Base-by-base conservation (phyloP, 2,797 vertebrate genomes). In the Trachurus trachurus region DNA sequence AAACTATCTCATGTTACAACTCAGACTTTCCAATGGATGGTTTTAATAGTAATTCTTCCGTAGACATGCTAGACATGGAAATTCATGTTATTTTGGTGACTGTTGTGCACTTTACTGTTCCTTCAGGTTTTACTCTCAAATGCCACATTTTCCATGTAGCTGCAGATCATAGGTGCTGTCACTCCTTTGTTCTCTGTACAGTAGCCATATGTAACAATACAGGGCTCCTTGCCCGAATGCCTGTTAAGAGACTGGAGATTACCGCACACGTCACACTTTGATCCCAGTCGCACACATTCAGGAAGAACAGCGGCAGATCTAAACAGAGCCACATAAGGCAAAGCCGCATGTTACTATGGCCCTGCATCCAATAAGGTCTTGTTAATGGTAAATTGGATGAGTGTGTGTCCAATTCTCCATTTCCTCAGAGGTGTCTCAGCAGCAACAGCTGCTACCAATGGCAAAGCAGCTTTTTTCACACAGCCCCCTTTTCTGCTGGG, bases 321-420 rank as follows among this genome's bases (percentile, higher is more conserved):
- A 81, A 89, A 87, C 84, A 82, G 83, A 89, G 87, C 84, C 88
- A 77, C 91, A 92, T 91, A 88, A 90, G 90, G 92, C 91, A 89
- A 87, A 87, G 84, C 87, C 70, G 65, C 92, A 88, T 92, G 91
- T 84, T 92, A 90, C 87, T 87, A 78, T 91, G 92, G 91, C 90
- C 91, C 91, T 89, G 94, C 94, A 92, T 93, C 93, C 95, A 96
- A 95, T 96, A 95, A 95, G 93, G 93, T 93, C 93, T 95, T 92
- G 94, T 95, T 96, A 96, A 95, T 93, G 88, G 83, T 94, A 95
- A 95, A 95, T 95, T 95, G 95, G 94, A 93, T 94, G 93, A 95
- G 93, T 95, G 93, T 94, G 94, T 93, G 93, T 95, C 93, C 94
- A 94, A 95, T 95, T 95, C 94, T 90, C 91, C 88, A 89, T 94